Percentiles rank a stretch among this genome's conserved stretches.
Evolutionary conservation across 2,113 vertebrate species (phyloP).

Genomic region (Prinia subflava): DNA sequence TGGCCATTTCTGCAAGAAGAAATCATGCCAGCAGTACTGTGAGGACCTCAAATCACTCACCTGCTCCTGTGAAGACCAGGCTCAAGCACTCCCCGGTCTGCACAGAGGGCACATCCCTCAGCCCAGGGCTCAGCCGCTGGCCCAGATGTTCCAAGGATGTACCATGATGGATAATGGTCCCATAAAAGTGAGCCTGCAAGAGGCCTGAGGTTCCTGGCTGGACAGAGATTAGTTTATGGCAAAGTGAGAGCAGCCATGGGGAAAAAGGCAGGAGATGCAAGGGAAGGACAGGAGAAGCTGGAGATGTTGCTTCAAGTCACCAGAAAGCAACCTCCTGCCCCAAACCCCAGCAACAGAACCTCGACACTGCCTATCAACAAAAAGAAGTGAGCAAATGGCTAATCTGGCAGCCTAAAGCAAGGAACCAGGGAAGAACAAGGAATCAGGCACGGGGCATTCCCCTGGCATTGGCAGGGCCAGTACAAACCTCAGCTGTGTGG

Average conservation of each 20-base stretch:
- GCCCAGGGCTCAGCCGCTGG: neutral
- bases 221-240: neutral
- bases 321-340: neutral
- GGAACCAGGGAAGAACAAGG: neutral
- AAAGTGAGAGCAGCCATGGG: neutral
- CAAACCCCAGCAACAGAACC: neutral
- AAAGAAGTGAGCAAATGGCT: slow-evolving; percentile 2
- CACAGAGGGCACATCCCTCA: neutral
- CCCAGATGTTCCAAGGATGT: neutral
- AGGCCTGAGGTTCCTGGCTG: neutral
- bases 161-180: neutral
- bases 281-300: neutral
- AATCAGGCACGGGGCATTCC: neutral
- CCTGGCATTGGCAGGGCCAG: neutral
- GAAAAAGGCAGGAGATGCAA: neutral
- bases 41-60: neutral
- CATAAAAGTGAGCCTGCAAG: neutral
- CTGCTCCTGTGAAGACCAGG: neutral
- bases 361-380: neutral
- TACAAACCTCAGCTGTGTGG: neutral
- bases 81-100: neutral
- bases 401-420: neutral
- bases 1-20: neutral
- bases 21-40: neutral
- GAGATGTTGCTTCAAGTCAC: neutral